Evolutionary conservation across 1,140 invertebrate species (phyloP), one percentile per base, ranked within the genome.

Genomic region (Musca domestica): DNA sequence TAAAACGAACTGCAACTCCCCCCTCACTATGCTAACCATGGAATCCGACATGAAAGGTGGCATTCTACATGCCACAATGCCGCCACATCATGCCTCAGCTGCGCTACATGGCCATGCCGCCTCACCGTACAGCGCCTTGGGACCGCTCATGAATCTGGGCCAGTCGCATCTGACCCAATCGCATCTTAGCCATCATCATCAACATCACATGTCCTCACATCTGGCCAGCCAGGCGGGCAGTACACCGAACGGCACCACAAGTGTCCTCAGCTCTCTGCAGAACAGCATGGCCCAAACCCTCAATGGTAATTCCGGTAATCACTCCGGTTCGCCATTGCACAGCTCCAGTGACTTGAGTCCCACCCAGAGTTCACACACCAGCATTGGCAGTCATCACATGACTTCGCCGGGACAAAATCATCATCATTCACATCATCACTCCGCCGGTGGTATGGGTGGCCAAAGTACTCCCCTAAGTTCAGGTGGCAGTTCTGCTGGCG

Each of bases 21-120:
- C 19, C 19, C 87, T 83, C 81, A 90, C 89, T 73, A 93, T 93
- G 91, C 85, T 93, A 83, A 93, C 91, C 84, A 92, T 93, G 91
- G 92, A 94, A 86, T 86, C 90, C 82, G 92, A 94, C 83, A 86
- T 93, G 81, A 94, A 94, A 83, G 91, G 91, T 84, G 90, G 90
- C 84, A 91, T 86, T 81, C 83, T 92, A 76, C 91, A 92, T 78
- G 91, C 87, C 73, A 90, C 89, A 71, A 91, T 91, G 88, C 90
- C 91, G 74, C 90, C 91, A 80, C 91, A 92, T 81, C 89, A 92
- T 86, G 87, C 88, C 76, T 71, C 87, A 64, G 83, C 85, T 77
- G 83, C 85, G 73, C 75, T 89, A 83, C 83, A 85, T 73, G 30
- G 84, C 69, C 49, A 84, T 77, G 71, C 72, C 6, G 67, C 77